phyloP scores from a whole-genome alignment of 2,113 vertebrate genomes.

The Phyllopteryx taeniolatus region DNA sequence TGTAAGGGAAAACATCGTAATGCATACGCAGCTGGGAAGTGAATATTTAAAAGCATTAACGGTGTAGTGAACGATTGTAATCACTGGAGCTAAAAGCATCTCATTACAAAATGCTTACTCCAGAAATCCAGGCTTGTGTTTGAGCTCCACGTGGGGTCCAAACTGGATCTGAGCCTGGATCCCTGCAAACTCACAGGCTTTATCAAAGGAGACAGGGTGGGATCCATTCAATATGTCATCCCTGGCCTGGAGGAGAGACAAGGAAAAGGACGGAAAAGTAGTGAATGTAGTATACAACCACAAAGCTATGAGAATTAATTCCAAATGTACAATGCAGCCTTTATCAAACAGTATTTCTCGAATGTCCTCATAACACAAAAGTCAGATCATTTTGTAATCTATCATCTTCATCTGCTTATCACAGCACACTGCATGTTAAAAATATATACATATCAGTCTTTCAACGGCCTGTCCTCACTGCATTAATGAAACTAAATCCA shows the following conservation, averaged over 20 bases:
- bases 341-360: slow-evolving; percentile 22
- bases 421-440: slow-evolving; percentile 31
- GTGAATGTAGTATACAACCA: slow-evolving; percentile 22
- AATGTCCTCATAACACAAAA: slow-evolving; percentile 17
- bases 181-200: slow-evolving; percentile 95
- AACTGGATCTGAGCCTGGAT: slow-evolving; percentile 99
- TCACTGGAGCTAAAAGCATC: slow-evolving; percentile 16
- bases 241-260: slow-evolving; percentile 80
- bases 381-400: slow-evolving; percentile 9
- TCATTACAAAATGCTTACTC: slow-evolving; percentile 79
- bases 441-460: slow-evolving; percentile 16
- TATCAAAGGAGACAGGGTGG: slow-evolving; percentile 98
- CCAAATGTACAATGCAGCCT: slow-evolving; percentile 28
- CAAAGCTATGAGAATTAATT: slow-evolving; percentile 20
- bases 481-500: slow-evolving; percentile 19
- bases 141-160: slow-evolving; percentile 95
- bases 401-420: slow-evolving; percentile 33
- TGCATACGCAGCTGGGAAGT: slow-evolving; percentile 24
- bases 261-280: slow-evolving; percentile 9
- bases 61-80: background rate
- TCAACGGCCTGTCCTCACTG: slow-evolving; percentile 25
- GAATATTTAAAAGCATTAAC: slow-evolving; percentile 13
- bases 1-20: slow-evolving; percentile 35
- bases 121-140: slow-evolving; percentile 97
- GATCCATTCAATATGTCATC: slow-evolving; percentile 99